Percentiles rank a stretch among this genome's conserved stretches.
Conservation (phyloP, 2,888 invertebrate genomes). For the Mongoloraphidia duomilia region DNA sequence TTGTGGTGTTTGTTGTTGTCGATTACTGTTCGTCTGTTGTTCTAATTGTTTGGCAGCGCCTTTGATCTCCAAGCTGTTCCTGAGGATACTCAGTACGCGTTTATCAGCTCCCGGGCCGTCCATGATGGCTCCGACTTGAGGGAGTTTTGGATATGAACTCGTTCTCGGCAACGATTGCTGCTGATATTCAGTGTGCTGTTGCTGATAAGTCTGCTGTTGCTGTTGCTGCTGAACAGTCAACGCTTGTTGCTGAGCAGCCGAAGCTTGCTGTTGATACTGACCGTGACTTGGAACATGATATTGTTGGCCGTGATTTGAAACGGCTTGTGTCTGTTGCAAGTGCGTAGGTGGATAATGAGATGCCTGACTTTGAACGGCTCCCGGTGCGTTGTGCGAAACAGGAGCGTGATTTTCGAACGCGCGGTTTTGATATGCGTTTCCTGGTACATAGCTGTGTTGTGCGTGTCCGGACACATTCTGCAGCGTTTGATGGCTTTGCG, state of each 20-base stretch:
- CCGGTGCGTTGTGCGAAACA: no score
- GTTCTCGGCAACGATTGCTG: conserved; percentile 18
- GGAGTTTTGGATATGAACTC: conserved; percentile 20
- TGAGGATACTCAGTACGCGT: conserved; percentile 51
- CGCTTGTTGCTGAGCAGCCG: conserved; percentile 12
- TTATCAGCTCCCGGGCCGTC: conserved; percentile 45
- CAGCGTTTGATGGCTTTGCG: no score
- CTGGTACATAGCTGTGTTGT: no score
- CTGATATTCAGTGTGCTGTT: conserved; percentile 16
- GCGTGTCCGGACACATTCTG: no score
- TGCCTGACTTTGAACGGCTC: no score
- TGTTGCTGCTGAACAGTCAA: conserved; percentile 15
- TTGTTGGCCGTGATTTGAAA: no score
- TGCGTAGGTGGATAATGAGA: no score
- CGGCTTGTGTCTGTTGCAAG: no score
- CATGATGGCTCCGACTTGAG: conserved; percentile 9
- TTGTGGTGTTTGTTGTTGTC: background rate
- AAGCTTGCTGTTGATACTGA: conserved; percentile 21
- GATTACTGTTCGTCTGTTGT: conserved; percentile 23
- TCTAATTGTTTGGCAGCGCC: conserved; percentile 35
- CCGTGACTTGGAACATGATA: conserved; percentile 18
- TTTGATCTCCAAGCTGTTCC: conserved; percentile 57
- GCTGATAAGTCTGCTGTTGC: conserved; percentile 16
- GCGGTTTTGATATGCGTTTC: no score
- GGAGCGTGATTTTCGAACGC: no score